Conservation (phyloP, 53 echinoderm and acorn worm genomes). For the Temnopleurus reevesii region DNA sequence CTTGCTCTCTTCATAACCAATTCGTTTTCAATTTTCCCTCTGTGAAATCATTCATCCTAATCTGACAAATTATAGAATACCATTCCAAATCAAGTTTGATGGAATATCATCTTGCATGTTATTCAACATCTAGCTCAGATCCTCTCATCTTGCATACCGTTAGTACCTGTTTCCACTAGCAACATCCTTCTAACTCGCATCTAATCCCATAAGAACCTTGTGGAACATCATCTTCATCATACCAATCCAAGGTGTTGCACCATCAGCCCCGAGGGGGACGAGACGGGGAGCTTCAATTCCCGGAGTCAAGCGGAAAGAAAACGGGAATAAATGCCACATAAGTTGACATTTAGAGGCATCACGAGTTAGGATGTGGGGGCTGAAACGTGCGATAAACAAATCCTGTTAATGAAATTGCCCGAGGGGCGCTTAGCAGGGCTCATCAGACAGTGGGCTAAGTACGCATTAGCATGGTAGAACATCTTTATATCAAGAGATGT, state of each 20-base stretch:
- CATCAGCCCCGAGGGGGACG: background rate
- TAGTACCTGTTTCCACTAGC: background rate
- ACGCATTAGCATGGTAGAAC: constrained; percentile 9
- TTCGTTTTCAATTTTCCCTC: too few species aligned
- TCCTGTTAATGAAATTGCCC: constrained; percentile 48
- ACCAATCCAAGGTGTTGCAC: background rate
- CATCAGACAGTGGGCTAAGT: constrained; percentile 14
- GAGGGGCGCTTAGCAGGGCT: constrained; percentile 5
- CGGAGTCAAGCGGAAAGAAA: constrained; percentile 25
- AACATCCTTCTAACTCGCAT: background rate
- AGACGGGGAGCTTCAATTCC: background rate
- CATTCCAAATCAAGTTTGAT: too few species aligned
- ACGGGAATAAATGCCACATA: constrained; percentile 25
- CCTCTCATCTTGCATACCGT: too few species aligned
- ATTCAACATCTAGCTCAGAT: too few species aligned
- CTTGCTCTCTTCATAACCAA: too few species aligned
- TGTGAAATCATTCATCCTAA: too few species aligned
- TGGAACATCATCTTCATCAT: background rate
- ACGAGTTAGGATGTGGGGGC: background rate
- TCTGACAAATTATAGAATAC: too few species aligned
- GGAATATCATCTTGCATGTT: too few species aligned
- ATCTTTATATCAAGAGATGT: constrained; percentile 21
- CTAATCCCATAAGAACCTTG: background rate
- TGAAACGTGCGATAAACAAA: constrained; percentile 38
- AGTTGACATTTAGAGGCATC: constrained; percentile 25